A percentile compares a stretch with the other conserved stretches of the same genome.
These are phyloP conservation scores for Tiliqua scincoides DNA, from an alignment of 2,113 vertebrate genomes.

Conservation along the genomic window DNA sequence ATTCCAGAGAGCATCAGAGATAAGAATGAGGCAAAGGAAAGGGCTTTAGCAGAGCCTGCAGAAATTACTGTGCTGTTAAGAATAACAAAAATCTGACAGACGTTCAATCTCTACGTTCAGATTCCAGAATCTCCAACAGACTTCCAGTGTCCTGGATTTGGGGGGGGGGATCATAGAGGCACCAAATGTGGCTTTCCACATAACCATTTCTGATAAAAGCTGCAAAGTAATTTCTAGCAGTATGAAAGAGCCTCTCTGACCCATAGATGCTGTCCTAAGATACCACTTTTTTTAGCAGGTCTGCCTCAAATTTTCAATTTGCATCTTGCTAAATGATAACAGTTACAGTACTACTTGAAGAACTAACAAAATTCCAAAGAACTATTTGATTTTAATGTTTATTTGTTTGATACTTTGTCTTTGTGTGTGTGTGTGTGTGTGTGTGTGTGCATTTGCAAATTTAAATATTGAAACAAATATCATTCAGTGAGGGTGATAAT, in stretches of 20 bases:
- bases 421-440: too few species aligned
- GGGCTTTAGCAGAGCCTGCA: not conserved
- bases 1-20: constrained; percentile 32
- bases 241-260: not conserved
- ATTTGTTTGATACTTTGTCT: not conserved
- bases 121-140: constrained; percentile 4
- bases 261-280: not conserved
- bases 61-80: not conserved
- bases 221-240: not conserved
- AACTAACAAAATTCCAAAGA: not conserved
- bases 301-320: not conserved
- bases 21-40: not conserved
- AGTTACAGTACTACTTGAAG: not conserved
- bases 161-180: not conserved
- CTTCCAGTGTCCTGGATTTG: not conserved
- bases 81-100: constrained; percentile 19
- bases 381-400: not conserved
- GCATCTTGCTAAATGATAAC: not conserved
- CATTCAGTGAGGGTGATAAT: not conserved
- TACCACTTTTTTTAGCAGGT: not conserved
- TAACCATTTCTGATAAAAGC: not conserved
- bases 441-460: not conserved
- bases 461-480: not conserved
- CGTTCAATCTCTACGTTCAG: not conserved
- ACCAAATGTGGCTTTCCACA: not conserved